Conservation (phyloP, 2,113 vertebrate genomes). For the Cyanocitta stelleri region DNA sequence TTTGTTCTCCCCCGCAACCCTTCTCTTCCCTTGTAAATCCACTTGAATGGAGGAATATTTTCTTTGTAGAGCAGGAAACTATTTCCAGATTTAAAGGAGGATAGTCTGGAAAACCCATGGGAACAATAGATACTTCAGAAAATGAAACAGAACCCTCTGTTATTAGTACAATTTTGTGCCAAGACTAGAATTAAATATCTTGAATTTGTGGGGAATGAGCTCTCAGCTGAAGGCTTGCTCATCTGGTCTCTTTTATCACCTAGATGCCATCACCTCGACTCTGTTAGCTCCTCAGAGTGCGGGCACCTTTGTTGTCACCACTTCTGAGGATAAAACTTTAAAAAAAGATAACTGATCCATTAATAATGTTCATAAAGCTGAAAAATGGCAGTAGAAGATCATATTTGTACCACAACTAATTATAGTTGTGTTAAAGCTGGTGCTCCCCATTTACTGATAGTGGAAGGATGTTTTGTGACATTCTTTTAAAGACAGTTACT, state of each 20-base stretch:
- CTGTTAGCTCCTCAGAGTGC: neutral
- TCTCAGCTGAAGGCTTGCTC: neutral
- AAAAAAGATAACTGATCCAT: neutral
- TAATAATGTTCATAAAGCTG: neutral
- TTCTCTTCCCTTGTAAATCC: conserved; percentile 50
- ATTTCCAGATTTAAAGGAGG: conserved; percentile 56
- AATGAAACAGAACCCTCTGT: conserved; percentile 23
- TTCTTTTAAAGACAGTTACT: neutral
- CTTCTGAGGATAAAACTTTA: neutral
- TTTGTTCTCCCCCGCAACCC: conserved; percentile 28
- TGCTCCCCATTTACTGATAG: neutral
- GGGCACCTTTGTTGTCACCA: neutral
- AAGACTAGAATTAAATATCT: conserved; percentile 19
- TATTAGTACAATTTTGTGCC: neutral
- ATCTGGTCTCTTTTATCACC: neutral
- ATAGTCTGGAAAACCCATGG: conserved; percentile 51
- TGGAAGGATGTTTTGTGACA: neutral
- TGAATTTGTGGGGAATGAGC: neutral
- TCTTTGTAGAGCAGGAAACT: conserved; percentile 56
- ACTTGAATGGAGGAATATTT: conserved; percentile 54
- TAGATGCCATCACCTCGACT: neutral
- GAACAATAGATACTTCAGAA: conserved; percentile 52
- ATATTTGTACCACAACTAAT: neutral
- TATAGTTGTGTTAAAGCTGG: neutral
- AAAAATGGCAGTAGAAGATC: neutral